Percentiles rank a stretch among this genome's conserved stretches.
These are phyloP conservation scores for Gallinago paraguaiae DNA, from an alignment of 2,113 vertebrate species.

Conservation along the genomic window DNA sequence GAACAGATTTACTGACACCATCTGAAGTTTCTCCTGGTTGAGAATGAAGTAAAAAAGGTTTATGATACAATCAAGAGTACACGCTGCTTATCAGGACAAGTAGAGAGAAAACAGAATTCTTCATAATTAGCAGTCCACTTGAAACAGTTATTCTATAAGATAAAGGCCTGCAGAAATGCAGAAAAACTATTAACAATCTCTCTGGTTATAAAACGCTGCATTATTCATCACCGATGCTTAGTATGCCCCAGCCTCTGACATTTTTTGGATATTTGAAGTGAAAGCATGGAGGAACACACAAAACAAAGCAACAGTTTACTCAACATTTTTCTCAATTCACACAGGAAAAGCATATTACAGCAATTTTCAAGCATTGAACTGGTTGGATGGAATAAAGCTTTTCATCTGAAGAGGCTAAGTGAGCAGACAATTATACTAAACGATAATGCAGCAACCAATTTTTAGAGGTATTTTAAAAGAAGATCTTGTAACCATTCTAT, in stretches of 20 bases:
- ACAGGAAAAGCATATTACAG: background rate
- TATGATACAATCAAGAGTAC: background rate
- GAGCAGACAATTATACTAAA: background rate
- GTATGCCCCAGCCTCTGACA: background rate
- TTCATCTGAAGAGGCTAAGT: background rate
- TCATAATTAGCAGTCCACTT: background rate
- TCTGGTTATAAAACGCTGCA: background rate
- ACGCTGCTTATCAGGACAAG: background rate
- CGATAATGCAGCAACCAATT: background rate
- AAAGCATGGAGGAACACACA: background rate
- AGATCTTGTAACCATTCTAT: background rate
- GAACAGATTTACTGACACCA: conserved; percentile 91
- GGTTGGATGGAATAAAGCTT: background rate
- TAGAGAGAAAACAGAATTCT: background rate
- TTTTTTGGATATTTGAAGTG: background rate
- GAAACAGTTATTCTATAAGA: background rate
- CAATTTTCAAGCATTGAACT: background rate
- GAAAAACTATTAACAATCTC: background rate
- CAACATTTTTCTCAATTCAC: background rate
- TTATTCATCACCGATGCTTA: background rate
- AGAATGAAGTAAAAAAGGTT: background rate
- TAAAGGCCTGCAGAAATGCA: background rate
- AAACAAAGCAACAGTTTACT: background rate
- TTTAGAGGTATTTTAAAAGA: background rate
- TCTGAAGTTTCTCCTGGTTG: conserved; percentile 81